A percentile compares a stretch with the other conserved stretches of the same genome.
Evolutionary conservation across 2,888 invertebrate genomes (phyloP).

Genomic region (Siphlonurus alternatus): DNA sequence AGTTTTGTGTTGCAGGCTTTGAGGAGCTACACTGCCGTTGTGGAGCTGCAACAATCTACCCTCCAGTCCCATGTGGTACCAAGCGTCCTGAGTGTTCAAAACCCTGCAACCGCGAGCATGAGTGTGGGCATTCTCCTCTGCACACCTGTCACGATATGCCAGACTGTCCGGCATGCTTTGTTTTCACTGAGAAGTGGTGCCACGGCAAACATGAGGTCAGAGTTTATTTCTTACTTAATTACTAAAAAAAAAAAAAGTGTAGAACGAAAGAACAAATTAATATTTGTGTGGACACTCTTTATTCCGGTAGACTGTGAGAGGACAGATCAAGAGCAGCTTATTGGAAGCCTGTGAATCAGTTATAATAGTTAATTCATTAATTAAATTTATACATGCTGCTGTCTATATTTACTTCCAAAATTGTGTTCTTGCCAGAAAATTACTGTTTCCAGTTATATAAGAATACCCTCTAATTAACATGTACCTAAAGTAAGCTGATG

Average conservation of each 20-base stretch:
- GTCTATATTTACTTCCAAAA: no score
- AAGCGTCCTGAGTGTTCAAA: constrained; percentile 62
- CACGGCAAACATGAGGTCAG: constrained; percentile 55
- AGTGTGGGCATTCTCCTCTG: constrained; percentile 66
- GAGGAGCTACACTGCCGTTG: constrained; percentile 86
- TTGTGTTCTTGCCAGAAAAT: no score
- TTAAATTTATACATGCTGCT: no score
- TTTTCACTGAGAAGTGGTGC: constrained; percentile 71
- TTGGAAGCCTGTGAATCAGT: no score
- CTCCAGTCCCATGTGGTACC: constrained; percentile 87
- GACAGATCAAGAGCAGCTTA: no score
- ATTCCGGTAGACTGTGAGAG: no score
- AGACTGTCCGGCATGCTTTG: constrained; percentile 70
- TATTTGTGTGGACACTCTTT: no score
- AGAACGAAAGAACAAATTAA: no score
- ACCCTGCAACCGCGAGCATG: constrained; percentile 56
- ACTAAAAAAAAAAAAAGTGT: no score
- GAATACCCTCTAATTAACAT: no score
- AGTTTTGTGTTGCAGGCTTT: constrained; percentile 34
- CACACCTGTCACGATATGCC: constrained; percentile 67
- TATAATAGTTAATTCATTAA: constrained; percentile 7
- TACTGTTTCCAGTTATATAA: no score
- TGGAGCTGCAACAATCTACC: constrained; percentile 67
- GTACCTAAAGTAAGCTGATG: no score
- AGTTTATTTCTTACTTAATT: constrained; percentile 2